Percentiles rank a stretch among this genome's conserved stretches.
These are phyloP conservation scores for Agapetus fuscipes DNA, from an alignment of 2,888 invertebrate genomes.

Conservation along the genomic window DNA sequence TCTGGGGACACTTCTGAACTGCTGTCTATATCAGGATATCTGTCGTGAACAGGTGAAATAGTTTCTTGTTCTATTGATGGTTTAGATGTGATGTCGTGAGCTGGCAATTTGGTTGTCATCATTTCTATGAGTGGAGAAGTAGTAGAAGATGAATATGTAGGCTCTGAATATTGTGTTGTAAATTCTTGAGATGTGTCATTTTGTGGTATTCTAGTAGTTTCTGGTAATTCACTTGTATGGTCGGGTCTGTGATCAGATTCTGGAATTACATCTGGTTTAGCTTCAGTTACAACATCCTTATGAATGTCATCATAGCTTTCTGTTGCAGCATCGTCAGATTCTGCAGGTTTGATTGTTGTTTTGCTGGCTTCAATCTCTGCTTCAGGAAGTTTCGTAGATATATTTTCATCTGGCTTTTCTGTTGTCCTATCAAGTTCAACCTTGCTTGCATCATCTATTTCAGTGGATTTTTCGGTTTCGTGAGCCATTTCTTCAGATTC, in stretches of 20 bases:
- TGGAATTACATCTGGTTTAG: background rate
- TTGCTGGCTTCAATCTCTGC: background rate
- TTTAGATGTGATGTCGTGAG: background rate
- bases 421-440: slow-evolving; percentile 11
- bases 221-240: background rate
- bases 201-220: slow-evolving; percentile 1
- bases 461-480: slow-evolving; percentile 7
- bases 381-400: slow-evolving; percentile 11
- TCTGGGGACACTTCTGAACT: slow-evolving; percentile 5
- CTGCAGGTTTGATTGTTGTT: background rate
- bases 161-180: background rate
- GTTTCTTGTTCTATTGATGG: slow-evolving; percentile 2
- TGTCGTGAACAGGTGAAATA: slow-evolving; percentile 8
- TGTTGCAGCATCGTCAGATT: background rate
- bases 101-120: slow-evolving; percentile 1
- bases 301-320: background rate
- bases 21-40: slow-evolving; percentile 8
- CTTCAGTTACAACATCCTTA: background rate
- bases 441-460: slow-evolving; percentile 14
- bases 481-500: slow-evolving; percentile 3
- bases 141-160: background rate
- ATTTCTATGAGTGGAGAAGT: background rate
- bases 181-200: background rate
- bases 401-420: slow-evolving; percentile 5
- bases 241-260: background rate